Base-by-base conservation (phyloP, 53 echinoderm and acorn worm species). In the Apostichopus leukothele region DNA sequence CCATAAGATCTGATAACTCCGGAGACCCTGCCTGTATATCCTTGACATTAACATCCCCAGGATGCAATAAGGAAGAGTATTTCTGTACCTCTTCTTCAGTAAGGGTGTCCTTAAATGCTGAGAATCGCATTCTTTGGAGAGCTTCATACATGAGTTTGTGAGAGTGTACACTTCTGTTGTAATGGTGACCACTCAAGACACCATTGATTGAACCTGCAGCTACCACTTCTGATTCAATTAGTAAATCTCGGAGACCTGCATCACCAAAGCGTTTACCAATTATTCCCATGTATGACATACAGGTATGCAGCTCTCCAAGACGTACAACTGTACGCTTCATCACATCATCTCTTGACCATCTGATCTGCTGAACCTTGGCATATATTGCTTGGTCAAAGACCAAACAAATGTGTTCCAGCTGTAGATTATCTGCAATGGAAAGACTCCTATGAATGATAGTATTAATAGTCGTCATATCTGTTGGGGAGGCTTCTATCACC, bases 261-360 rank as follows among this genome's bases (percentile, higher is more conserved):
- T 95, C 95, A 1, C 80, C 67, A 39, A 93, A 94, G 9, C 91
- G 90, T 51, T 87, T 94, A 9, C 94, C 91, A 12, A 93, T 86
- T 26, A 74, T 68, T 16, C 73, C 89, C 16, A 91, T 12, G 54
- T 55, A 89, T 7, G 84, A 18, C 92, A 92, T 92, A n/a, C 68
- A 66, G 74, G 91, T 94, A 61, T 94, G 94, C 67, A 94, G 90
- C 11, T 92, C 91, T 7, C 94, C 94, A 54, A 94, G 85, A 18
- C 90, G 83, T 5, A 91, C 26, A 1, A 94, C 94, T 8, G 90
- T 26, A 55, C 91, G 86, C 52, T 80, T 50, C 83, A 52, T 87
- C 86, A 87, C 90, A 27, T 55, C 19, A 16, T 19, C 61, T 83
- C 87, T 89, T 61, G 21, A 60, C 89, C 89, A 91, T 60, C 91